phyloP scores from a whole-genome alignment of 1,140 invertebrate genomes.

The Macrostomum lignano region DNA sequence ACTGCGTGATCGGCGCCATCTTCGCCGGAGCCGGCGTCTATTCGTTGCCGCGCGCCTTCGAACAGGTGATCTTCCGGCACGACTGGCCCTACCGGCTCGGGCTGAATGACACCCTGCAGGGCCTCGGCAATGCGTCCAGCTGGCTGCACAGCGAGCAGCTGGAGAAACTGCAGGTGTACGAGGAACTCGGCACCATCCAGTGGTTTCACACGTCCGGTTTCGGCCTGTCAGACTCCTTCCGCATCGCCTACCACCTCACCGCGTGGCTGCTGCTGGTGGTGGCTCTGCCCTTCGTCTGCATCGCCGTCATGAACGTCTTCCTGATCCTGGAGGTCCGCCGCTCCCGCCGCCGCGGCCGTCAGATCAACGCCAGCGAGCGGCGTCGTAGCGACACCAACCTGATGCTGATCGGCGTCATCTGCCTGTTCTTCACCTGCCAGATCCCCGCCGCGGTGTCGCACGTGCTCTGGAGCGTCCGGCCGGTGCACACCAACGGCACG shows the following conservation, averaged over 20 bases:
- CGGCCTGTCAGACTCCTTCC: slow-evolving; percentile 14
- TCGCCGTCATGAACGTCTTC: slow-evolving; percentile 20
- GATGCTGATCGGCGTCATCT: slow-evolving; percentile 24
- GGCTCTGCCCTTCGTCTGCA: slow-evolving; percentile 18
- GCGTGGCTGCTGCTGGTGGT: slow-evolving; percentile 18
- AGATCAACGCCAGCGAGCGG: slow-evolving; percentile 18
- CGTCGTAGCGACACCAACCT: slow-evolving; percentile 23
- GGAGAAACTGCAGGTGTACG: not conserved
- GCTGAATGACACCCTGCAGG: not conserved
- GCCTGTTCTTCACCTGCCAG: slow-evolving; percentile 24
- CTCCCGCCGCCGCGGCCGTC: slow-evolving; percentile 15
- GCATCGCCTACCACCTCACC: slow-evolving; percentile 18
- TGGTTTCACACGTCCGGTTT: slow-evolving; percentile 15
- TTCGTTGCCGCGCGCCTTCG: slow-evolving; percentile 22
- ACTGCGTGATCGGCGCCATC: slow-evolving; percentile 14
- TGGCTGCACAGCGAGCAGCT: slow-evolving; percentile 1
- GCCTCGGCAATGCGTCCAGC: not conserved
- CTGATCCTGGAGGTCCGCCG: slow-evolving; percentile 21
- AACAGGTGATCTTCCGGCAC: no score
- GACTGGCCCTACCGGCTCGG: no score
- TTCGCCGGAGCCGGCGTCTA: slow-evolving; percentile 14
- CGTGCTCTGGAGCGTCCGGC: slow-evolving; percentile 20
- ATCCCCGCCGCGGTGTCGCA: slow-evolving; percentile 20
- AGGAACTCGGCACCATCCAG: slow-evolving; percentile 1
- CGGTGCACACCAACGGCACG: no score